These are phyloP conservation scores for Cataglyphis hispanica DNA, from an alignment of 1,140 invertebrate genomes.

Conservation along the genomic window DNA sequence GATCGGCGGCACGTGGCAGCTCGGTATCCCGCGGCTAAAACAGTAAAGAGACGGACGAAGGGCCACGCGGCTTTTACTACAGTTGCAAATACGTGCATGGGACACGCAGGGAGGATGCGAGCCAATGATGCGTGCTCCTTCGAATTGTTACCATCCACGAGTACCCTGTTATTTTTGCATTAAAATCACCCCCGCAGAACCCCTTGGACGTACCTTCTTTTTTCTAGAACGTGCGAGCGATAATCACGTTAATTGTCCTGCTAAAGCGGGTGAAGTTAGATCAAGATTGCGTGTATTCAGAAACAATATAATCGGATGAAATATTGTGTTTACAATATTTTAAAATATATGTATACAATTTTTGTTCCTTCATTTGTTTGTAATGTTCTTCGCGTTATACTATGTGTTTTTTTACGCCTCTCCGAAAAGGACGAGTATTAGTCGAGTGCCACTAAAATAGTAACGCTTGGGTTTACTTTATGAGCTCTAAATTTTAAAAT, in stretches of 20 bases:
- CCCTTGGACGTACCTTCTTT: constrained; percentile 9
- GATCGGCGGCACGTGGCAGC: constrained; percentile 64
- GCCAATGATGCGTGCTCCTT: constrained; percentile 80
- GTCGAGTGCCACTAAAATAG: not conserved
- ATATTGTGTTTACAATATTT: not conserved
- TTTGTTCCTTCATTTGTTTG: not conserved
- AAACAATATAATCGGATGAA: not conserved
- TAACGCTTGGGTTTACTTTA: constrained; percentile 47
- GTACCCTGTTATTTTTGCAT: constrained; percentile 83
- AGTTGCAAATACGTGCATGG: constrained; percentile 73
- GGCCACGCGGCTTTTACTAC: constrained; percentile 70
- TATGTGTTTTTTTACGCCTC: not conserved
- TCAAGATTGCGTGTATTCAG: constrained; percentile 7
- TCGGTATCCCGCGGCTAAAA: constrained; percentile 72
- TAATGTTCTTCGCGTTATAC: not conserved
- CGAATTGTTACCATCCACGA: constrained; percentile 81
- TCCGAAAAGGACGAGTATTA: not conserved
- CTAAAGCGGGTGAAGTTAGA: constrained; percentile 52
- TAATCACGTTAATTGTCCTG: constrained; percentile 77
- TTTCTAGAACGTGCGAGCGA: constrained; percentile 51
- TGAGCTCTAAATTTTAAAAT: constrained; percentile 38
- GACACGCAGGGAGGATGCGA: constrained; percentile 78
- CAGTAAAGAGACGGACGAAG: constrained; percentile 69
- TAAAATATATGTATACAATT: not conserved
- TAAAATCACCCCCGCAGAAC: constrained; percentile 78